Evolutionary conservation across 2,888 invertebrate genomes (phyloP).

Genomic region (Odiellus spinosus): DNA sequence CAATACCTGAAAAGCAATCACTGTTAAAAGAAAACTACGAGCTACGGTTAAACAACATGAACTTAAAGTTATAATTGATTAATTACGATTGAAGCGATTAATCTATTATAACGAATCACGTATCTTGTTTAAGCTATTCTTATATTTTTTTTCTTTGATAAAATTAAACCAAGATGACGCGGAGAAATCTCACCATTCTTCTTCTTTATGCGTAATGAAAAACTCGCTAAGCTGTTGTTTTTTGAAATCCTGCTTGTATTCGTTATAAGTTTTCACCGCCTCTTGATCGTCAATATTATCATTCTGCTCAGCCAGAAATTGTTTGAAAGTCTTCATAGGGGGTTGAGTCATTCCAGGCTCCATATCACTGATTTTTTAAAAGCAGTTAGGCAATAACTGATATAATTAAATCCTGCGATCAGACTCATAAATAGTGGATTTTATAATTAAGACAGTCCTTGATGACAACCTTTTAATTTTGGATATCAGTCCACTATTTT

Average conservation of each 20-base stretch:
- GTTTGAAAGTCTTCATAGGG: slow-evolving; percentile 92
- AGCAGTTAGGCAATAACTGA: slow-evolving; percentile 1
- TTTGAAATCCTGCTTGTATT: slow-evolving; percentile 93
- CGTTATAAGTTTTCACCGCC: slow-evolving; percentile 89
- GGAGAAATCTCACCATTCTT: slow-evolving; percentile 76
- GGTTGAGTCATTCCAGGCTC: slow-evolving; percentile 56
- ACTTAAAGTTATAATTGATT: neutral
- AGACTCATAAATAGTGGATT: neutral
- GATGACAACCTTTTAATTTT: too few species aligned
- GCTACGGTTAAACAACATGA: too few species aligned
- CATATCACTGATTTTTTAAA: slow-evolving; percentile 17
- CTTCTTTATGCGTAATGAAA: slow-evolving; percentile 96
- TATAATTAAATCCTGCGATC: neutral
- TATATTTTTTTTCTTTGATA: slow-evolving; percentile 5
- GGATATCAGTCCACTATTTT: too few species aligned
- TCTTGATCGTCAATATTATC: slow-evolving; percentile 95
- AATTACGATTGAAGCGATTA: slow-evolving; percentile 1
- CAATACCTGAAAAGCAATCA: too few species aligned
- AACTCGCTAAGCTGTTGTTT: slow-evolving; percentile 94
- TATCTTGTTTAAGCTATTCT: slow-evolving; percentile 2
- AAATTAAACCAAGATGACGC: slow-evolving; percentile 3
- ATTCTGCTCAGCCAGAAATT: slow-evolving; percentile 88
- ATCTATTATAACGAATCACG: neutral
- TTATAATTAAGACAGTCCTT: neutral
- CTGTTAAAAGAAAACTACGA: too few species aligned